Percentiles rank a stretch among this genome's conserved stretches.
Evolutionary conservation across 1,140 invertebrate genomes (phyloP).

Genomic region (Eupristina koningsbergeri): DNA sequence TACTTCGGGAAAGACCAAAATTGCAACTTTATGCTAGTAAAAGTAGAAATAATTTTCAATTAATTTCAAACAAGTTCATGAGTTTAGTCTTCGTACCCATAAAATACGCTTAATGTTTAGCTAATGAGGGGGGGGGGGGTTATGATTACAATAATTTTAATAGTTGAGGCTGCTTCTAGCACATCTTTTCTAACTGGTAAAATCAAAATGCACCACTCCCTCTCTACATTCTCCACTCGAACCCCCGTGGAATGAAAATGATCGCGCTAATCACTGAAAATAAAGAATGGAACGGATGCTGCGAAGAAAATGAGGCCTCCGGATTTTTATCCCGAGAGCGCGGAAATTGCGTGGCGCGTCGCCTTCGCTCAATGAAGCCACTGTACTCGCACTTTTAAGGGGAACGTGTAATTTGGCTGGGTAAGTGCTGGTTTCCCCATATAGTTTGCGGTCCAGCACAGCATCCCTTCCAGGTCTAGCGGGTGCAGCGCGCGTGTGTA

Average conservation of each 20-base stretch:
- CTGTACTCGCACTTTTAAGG: slow-evolving; percentile 49
- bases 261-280: slow-evolving; percentile 27
- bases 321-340: neutral
- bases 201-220: too few relatives aligned
- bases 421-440: slow-evolving; percentile 47
- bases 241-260: slow-evolving; percentile 4
- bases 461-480: neutral
- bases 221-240: neutral
- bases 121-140: too few relatives aligned
- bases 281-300: slow-evolving; percentile 2
- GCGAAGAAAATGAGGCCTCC: neutral
- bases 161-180: too few relatives aligned
- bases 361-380: slow-evolving; percentile 48
- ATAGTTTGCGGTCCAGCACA: slow-evolving; percentile 42
- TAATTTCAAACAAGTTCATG: too few relatives aligned
- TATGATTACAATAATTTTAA: too few relatives aligned
- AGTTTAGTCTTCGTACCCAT: too few relatives aligned
- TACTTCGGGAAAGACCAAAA: too few relatives aligned
- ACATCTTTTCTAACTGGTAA: too few relatives aligned
- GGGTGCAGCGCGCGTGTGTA: neutral
- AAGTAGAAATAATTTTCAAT: too few relatives aligned
- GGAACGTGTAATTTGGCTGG: slow-evolving; percentile 51
- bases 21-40: too few relatives aligned
- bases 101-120: too few relatives aligned
- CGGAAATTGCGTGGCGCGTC: slow-evolving; percentile 12